Evolutionary conservation across 2,797 vertebrate species (phyloP), one percentile per base, ranked within the genome.

Genomic region (Mormyrus proboscirostris): DNA sequence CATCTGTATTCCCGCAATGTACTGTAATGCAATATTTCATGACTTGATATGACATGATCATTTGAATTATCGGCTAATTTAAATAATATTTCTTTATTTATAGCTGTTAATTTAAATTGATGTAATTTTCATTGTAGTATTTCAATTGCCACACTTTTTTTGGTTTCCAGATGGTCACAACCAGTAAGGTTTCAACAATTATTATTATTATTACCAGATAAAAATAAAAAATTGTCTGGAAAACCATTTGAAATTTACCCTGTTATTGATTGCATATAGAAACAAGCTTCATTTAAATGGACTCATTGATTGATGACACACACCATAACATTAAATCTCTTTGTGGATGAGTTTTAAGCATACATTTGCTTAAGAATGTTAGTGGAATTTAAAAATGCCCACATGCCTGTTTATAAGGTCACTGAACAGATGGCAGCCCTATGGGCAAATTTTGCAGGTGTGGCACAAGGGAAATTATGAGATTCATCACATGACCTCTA

Each of bases 361-460:
- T 82, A 82, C 76, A 82, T 82, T 82, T 82, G 76, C 76, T 44
- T 82, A 44, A 82, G 76, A 47, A 44, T 82, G 41, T 82, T 82
- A 82, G 41, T 33, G 14, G 76, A 82, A 82, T 82, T 82, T 82
- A 82, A 47, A 82, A 82, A 82, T 82, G 76, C n/a, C 76, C 76
- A 82, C 76, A 8, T 47, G 76, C 76, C 76, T 82, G 76, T 47
- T 82, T 82, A 44, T 82, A 82, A 82, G 41, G 76, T 82, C 76
- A 47, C 41, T 82, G 41, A 82, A 47, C 76, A 82, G 76, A 82
- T 82, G 76, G 76, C 76, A 82, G 41, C 76, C 76, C 76, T 82
- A 44, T 22, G 41, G 69, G 76, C 41, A 82, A 82, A 82, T 44
- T 82, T 82, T 82, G 41, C 76, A 44, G 38, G 76, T 82, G 76